Evolutionary conservation across 2,888 invertebrate species (phyloP).

Genomic region (Maniola hyperantus): DNA sequence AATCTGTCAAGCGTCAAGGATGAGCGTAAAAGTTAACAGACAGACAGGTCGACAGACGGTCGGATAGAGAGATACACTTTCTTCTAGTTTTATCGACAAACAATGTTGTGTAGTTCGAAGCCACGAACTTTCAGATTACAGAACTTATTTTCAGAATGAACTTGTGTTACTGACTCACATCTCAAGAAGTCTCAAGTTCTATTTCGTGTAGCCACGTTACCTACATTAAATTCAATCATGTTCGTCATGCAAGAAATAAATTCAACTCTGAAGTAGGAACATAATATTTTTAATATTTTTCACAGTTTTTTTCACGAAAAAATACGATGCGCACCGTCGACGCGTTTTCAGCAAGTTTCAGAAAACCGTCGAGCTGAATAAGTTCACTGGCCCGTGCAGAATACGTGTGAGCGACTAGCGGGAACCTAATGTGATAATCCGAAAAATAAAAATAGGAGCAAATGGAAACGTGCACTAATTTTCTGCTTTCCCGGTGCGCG

Average conservation of each 20-base stretch:
- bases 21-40: no score
- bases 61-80: no score
- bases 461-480: neutral
- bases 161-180: no score
- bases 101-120: no score
- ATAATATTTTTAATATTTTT: neutral
- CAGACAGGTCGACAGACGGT: no score
- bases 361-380: slow-evolving; percentile 15
- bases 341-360: slow-evolving; percentile 17
- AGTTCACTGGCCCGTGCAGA: slow-evolving; percentile 5
- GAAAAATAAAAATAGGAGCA: neutral
- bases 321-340: neutral
- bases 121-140: no score
- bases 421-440: slow-evolving; percentile 5
- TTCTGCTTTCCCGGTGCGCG: no score
- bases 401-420: slow-evolving; percentile 3
- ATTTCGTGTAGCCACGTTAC: no score
- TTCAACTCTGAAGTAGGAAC: neutral
- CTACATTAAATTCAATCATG: neutral
- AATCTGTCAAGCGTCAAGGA: no score
- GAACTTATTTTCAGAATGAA: no score
- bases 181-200: no score
- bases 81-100: no score
- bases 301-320: slow-evolving; percentile 8
- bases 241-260: neutral